Conservation (phyloP, 2,888 invertebrate species). For the Drosophila helvetica region DNA sequence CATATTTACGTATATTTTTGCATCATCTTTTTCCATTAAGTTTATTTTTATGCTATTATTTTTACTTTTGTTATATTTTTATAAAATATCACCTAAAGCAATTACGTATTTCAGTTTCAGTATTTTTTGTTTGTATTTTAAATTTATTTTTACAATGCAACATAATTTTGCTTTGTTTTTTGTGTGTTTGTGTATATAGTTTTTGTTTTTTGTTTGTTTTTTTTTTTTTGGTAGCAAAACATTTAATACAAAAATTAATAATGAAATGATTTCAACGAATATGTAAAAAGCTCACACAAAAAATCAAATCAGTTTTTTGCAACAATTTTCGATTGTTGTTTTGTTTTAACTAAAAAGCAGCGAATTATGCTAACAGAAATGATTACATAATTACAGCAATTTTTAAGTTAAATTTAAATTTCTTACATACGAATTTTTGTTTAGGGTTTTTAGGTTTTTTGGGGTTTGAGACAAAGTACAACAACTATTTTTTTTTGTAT, state of each 20-base stretch:
- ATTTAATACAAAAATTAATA: slow-evolving; percentile 67
- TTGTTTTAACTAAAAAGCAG: slow-evolving; percentile 73
- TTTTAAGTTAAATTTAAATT: slow-evolving; percentile 57
- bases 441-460: slow-evolving; percentile 49
- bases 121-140: slow-evolving; percentile 62
- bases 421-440: slow-evolving; percentile 43
- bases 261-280: slow-evolving; percentile 68
- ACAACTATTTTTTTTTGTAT: slow-evolving; percentile 66
- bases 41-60: slow-evolving; percentile 47
- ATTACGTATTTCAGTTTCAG: slow-evolving; percentile 83
- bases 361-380: slow-evolving; percentile 71
- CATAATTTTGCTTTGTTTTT: slow-evolving; percentile 56
- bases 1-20: slow-evolving; percentile 44
- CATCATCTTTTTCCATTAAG: slow-evolving; percentile 32
- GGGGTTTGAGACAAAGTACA: slow-evolving; percentile 76
- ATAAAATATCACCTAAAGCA: slow-evolving; percentile 82
- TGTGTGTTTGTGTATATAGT: slow-evolving; percentile 7
- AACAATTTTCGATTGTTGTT: slow-evolving; percentile 32
- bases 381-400: slow-evolving; percentile 71
- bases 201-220: slow-evolving; percentile 5
- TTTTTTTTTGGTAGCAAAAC: slow-evolving; percentile 53
- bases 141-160: slow-evolving; percentile 65
- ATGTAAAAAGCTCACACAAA: slow-evolving; percentile 70
- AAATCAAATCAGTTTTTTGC: slow-evolving; percentile 72
- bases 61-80: slow-evolving; percentile 70